Percentiles rank a stretch among this genome's conserved stretches.
phyloP scores from a whole-genome alignment of 2,797 vertebrate genomes.

The Channa striata region DNA sequence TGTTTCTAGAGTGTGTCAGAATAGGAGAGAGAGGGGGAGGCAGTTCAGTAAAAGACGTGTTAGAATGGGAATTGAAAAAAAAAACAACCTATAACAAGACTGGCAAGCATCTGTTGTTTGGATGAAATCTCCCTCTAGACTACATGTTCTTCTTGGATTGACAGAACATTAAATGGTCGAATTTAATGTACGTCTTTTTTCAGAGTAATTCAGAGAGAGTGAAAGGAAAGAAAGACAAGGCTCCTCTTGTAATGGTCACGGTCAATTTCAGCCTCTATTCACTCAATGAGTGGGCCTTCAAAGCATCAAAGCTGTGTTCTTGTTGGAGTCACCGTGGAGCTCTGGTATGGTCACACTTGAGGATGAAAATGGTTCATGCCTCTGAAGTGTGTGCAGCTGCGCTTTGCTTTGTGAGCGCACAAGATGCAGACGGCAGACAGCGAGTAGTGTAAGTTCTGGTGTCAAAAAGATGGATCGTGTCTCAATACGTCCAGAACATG shows the following conservation, averaged over 20 bases:
- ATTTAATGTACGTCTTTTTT: conserved; percentile 6
- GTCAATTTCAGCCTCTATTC: conserved; percentile 36
- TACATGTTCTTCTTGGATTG: background rate
- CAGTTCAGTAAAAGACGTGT: background rate
- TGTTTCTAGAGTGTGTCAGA: conserved; percentile 45
- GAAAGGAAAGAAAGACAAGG: conserved; percentile 23
- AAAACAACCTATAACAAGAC: conserved; percentile 1
- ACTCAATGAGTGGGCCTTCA: conserved; percentile 21
- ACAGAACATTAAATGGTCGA: background rate
- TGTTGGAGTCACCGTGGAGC: conserved; percentile 19
- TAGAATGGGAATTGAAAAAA: background rate
- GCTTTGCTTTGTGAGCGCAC: background rate
- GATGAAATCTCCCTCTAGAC: background rate
- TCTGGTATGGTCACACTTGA: conserved; percentile 6
- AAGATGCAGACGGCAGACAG: background rate
- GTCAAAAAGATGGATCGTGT: background rate
- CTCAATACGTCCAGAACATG: background rate
- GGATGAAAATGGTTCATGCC: conserved; percentile 5
- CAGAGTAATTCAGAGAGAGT: conserved; percentile 22
- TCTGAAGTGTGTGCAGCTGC: conserved; percentile 35
- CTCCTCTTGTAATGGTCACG: conserved; percentile 39
- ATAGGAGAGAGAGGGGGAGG: conserved; percentile 6
- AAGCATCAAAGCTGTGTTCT: conserved; percentile 42
- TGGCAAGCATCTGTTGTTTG: background rate
- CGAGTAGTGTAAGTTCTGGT: background rate